Percentiles rank a stretch among this genome's conserved stretches.
Evolutionary conservation across 2,113 vertebrate species (phyloP).

Genomic region (Uria aalge): DNA sequence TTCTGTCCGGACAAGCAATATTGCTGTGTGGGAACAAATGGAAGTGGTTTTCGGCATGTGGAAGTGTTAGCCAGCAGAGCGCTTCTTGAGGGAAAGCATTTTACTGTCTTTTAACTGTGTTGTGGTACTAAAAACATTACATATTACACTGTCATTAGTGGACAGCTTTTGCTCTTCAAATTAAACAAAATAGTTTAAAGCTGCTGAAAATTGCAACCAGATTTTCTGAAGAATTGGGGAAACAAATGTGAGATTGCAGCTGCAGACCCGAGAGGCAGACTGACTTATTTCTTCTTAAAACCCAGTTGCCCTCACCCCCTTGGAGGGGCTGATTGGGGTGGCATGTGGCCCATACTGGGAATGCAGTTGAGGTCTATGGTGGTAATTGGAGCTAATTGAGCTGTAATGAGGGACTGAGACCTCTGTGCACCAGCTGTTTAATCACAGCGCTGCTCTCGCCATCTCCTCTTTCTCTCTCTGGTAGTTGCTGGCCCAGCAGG

Average conservation of each 20-base stretch:
- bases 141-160: background rate
- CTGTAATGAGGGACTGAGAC: background rate
- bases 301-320: background rate
- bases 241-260: background rate
- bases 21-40: background rate
- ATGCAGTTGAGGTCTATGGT: background rate
- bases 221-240: background rate
- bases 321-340: background rate
- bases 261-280: background rate
- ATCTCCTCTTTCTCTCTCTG: too few relatives aligned
- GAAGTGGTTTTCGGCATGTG: background rate
- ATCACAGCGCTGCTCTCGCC: fast-evolving
- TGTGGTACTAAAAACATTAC: background rate
- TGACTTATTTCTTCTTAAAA: background rate
- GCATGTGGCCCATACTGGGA: background rate
- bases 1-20: background rate
- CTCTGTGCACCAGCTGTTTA: fast-evolving
- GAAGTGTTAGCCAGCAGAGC: background rate
- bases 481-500: background rate
- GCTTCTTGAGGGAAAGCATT: background rate
- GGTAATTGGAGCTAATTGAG: background rate
- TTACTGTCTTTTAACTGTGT: background rate
- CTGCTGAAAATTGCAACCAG: background rate
- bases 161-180: background rate
- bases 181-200: background rate